Conservation (phyloP, 2,113 vertebrate genomes). For the Nothocercus julius region DNA sequence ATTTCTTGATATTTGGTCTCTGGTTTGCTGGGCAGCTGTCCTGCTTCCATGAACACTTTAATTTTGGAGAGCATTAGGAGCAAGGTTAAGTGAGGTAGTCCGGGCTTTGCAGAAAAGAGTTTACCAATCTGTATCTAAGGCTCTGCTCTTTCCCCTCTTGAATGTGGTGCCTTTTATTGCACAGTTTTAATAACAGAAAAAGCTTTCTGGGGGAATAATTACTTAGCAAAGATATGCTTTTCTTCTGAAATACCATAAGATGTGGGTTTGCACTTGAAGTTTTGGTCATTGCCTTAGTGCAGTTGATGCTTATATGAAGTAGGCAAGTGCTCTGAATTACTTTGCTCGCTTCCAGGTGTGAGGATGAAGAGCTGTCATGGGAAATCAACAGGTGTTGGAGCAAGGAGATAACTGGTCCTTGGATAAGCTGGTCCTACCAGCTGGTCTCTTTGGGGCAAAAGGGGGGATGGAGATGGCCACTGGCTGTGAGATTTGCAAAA, state of each 20-base stretch:
- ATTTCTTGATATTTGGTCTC: constrained; percentile 7
- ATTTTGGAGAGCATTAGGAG: background rate
- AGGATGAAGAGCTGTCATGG: background rate
- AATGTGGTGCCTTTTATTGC: background rate
- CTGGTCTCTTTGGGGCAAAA: no score
- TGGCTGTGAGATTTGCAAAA: rapidly evolving
- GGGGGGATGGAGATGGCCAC: background rate
- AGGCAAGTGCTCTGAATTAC: rapidly evolving
- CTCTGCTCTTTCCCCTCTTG: background rate
- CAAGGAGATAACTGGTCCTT: background rate
- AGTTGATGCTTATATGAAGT: rapidly evolving
- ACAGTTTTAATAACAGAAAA: background rate
- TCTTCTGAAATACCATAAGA: background rate
- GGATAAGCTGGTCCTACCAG: background rate
- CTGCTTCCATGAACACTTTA: background rate
- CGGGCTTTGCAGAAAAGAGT: background rate
- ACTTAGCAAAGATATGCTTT: background rate
- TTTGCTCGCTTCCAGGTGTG: background rate
- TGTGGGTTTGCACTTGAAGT: background rate
- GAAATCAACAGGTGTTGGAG: background rate
- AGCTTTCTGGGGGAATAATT: background rate
- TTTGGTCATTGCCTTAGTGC: background rate
- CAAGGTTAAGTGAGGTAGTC: background rate
- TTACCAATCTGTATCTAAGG: background rate
- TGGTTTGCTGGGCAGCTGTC: background rate